phyloP scores from a whole-genome alignment of 2,797 vertebrate species.

The Rhynchotus rufescens region DNA sequence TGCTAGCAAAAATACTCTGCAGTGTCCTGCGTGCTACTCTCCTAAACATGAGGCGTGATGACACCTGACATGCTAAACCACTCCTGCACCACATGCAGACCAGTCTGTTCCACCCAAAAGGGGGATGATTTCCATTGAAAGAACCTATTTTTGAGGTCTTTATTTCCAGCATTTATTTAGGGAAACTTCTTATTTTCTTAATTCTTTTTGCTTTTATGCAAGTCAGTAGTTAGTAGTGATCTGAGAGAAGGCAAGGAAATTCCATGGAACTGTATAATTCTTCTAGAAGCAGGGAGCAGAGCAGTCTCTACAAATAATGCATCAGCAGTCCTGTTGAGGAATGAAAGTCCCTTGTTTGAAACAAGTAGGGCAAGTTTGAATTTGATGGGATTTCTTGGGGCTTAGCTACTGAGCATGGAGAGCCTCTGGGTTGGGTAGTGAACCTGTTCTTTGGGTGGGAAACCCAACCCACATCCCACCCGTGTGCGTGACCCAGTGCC shows the following conservation, averaged over 20 bases:
- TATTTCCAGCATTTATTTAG: neutral
- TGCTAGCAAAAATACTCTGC: neutral
- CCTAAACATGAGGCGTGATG: neutral
- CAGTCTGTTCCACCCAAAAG: neutral
- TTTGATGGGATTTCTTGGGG: neutral
- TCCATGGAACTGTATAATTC: neutral
- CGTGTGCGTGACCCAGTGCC: rapidly evolving
- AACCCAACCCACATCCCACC: neutral
- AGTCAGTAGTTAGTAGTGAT: neutral
- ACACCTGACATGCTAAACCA: neutral
- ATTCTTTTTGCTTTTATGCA: neutral
- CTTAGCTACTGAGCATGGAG: neutral
- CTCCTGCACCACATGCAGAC: neutral
- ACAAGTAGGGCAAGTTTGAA: neutral
- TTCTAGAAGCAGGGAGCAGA: neutral
- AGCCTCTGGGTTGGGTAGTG: neutral
- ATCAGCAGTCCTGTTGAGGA: neutral
- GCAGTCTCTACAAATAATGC: neutral
- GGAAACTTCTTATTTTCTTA: neutral
- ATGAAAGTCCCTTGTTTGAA: neutral
- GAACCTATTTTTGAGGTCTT: neutral
- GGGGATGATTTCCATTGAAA: neutral
- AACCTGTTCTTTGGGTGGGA: neutral
- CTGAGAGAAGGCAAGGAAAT: neutral
- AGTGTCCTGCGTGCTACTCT: neutral